Evolutionary conservation across 2,797 vertebrate genomes (phyloP).

Genomic region (Selene dorsalis): DNA sequence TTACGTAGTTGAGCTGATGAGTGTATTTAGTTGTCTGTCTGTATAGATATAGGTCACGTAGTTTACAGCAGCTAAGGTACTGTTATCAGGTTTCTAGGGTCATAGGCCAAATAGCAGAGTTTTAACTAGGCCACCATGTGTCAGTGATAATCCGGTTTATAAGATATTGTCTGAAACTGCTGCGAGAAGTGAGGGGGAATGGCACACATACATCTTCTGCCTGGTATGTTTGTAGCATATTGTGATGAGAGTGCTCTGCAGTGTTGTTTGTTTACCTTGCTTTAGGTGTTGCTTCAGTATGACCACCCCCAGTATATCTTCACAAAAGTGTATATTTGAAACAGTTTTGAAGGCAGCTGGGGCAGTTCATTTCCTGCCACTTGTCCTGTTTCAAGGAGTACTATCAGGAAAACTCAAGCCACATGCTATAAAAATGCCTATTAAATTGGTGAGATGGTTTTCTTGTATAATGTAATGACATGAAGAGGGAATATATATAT

Average conservation of each 20-base stretch:
- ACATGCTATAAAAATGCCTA: too few relatives aligned
- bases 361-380: neutral
- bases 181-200: neutral
- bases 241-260: neutral
- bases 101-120: conserved; percentile 8
- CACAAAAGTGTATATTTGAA: too few relatives aligned
- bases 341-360: too few relatives aligned
- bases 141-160: neutral
- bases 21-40: conserved; percentile 8
- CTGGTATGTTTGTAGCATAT: neutral
- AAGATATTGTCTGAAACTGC: neutral
- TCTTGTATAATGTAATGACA: neutral
- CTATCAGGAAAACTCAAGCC: neutral
- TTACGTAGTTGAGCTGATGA: too few relatives aligned
- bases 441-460: neutral
- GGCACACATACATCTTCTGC: neutral
- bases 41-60: conserved; percentile 3
- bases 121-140: conserved; percentile 16
- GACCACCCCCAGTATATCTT: too few relatives aligned
- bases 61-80: neutral
- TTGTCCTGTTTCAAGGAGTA: conserved; percentile 5
- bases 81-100: neutral
- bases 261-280: neutral
- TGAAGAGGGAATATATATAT: neutral
- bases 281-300: neutral